phyloP scores from a whole-genome alignment of 23 tunicate species.

The Halocynthia roretzi region DNA sequence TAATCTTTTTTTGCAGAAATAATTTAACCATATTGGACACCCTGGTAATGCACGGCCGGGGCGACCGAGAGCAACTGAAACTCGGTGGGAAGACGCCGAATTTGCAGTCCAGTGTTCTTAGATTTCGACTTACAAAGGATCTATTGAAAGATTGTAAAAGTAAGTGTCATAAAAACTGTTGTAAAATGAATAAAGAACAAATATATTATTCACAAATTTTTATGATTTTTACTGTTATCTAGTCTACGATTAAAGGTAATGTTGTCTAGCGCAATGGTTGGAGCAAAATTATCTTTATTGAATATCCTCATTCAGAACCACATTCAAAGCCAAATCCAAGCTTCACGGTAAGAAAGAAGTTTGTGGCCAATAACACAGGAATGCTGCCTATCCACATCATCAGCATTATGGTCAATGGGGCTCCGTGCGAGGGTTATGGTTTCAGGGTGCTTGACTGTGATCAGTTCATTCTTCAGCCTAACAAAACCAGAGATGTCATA shows the following conservation, averaged over 20 bases:
- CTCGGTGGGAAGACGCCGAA: slow-evolving; percentile 67
- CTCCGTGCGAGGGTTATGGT: slow-evolving; percentile 91
- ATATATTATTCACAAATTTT: no score
- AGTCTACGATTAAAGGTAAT: background rate
- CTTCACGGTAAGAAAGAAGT: slow-evolving; percentile 82
- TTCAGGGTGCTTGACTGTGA: slow-evolving; percentile 72
- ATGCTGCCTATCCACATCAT: slow-evolving; percentile 49
- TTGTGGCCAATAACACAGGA: slow-evolving; percentile 77
- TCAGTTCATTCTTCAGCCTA: slow-evolving; percentile 53
- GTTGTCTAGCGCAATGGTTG: background rate
- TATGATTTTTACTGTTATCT: no score
- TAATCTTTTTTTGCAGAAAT: slow-evolving; percentile 35
- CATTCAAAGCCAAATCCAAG: slow-evolving; percentile 33
- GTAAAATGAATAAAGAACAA: no score
- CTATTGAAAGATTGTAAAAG: slow-evolving; percentile 70
- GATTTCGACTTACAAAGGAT: slow-evolving; percentile 52
- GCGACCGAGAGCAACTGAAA: slow-evolving; percentile 48
- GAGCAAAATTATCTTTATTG: background rate
- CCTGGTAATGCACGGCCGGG: slow-evolving; percentile 46
- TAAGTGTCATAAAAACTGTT: slow-evolving; percentile 8
- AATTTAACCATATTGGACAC: slow-evolving; percentile 74
- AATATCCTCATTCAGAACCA: no score
- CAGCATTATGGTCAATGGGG: slow-evolving; percentile 60
- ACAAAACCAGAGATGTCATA: slow-evolving; percentile 52
- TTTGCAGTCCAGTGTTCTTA: slow-evolving; percentile 29